These are phyloP conservation scores for Athetis lepigone DNA, from an alignment of 2,888 invertebrate species.

Conservation along the genomic window DNA sequence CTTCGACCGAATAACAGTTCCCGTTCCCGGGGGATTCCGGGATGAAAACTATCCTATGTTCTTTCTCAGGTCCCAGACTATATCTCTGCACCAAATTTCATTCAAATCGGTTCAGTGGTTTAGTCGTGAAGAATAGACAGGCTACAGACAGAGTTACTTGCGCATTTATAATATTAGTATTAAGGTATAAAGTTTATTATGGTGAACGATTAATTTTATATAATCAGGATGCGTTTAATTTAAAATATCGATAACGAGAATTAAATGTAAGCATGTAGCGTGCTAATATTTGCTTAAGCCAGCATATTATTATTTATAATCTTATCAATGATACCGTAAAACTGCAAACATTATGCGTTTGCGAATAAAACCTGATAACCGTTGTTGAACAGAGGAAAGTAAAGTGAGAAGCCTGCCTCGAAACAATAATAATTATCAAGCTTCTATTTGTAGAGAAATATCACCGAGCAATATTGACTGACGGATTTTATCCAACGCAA, in stretches of 20 bases:
- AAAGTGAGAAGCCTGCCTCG: not conserved
- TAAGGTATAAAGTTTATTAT: too few species aligned
- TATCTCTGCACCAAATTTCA: too few species aligned
- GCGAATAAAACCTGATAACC: slow-evolving; percentile 13
- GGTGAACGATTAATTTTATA: too few species aligned
- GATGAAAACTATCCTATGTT: too few species aligned
- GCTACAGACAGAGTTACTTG: too few species aligned
- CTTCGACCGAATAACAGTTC: too few species aligned
- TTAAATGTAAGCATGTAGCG: slow-evolving; percentile 6
- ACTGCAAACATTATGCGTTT: slow-evolving; percentile 33
- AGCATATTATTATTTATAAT: slow-evolving; percentile 25
- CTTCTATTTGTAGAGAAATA: not conserved
- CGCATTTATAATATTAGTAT: too few species aligned
- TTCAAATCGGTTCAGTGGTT: too few species aligned
- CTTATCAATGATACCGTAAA: slow-evolving; percentile 41
- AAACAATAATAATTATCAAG: not conserved
- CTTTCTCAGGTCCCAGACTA: too few species aligned
- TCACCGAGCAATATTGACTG: too few species aligned
- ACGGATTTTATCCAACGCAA: not conserved
- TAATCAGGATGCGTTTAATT: slow-evolving; percentile 24
- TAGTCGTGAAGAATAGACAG: too few species aligned
- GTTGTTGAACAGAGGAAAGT: slow-evolving; percentile 4
- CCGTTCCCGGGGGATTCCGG: too few species aligned
- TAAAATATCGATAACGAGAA: slow-evolving; percentile 13
- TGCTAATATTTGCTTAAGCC: slow-evolving; percentile 26